These are phyloP conservation scores for Tonatia bakeri DNA, from an alignment of 2,113 vertebrate genomes.

Conservation along the genomic window DNA sequence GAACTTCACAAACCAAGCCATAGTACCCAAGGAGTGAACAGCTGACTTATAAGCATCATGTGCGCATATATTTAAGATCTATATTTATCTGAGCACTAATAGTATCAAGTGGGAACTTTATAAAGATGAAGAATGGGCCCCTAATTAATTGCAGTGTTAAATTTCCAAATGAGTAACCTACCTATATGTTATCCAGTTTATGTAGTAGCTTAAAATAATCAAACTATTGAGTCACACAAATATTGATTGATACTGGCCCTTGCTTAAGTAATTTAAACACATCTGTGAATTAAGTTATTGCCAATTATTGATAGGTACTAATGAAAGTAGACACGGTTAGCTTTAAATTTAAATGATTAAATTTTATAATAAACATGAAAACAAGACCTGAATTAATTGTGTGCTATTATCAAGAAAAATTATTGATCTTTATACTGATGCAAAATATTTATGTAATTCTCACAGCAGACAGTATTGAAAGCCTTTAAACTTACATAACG, in stretches of 20 bases:
- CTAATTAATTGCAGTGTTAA: not conserved
- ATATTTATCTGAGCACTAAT: not conserved
- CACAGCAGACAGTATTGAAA: not conserved
- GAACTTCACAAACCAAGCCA: not conserved
- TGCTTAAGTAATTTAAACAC: constrained; percentile 17
- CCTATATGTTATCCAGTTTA: not conserved
- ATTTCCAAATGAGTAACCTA: not conserved
- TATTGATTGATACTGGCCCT: not conserved
- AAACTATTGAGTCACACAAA: not conserved
- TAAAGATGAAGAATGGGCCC: not conserved
- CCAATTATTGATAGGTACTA: constrained; percentile 10
- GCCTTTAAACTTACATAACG: not conserved
- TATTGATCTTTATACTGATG: not conserved
- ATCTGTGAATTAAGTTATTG: not conserved
- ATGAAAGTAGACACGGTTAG: not conserved
- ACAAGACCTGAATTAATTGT: not conserved
- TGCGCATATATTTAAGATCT: not conserved
- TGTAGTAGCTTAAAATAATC: not conserved
- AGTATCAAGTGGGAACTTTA: not conserved
- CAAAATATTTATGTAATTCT: not conserved
- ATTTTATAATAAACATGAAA: constrained; percentile 5
- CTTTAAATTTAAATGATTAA: constrained; percentile 16
- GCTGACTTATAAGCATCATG: not conserved
- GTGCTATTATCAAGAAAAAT: not conserved
- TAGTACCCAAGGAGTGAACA: not conserved